Evolutionary conservation across 2,888 invertebrate genomes (phyloP).

Genomic region (Microctonus aethiopoides): DNA sequence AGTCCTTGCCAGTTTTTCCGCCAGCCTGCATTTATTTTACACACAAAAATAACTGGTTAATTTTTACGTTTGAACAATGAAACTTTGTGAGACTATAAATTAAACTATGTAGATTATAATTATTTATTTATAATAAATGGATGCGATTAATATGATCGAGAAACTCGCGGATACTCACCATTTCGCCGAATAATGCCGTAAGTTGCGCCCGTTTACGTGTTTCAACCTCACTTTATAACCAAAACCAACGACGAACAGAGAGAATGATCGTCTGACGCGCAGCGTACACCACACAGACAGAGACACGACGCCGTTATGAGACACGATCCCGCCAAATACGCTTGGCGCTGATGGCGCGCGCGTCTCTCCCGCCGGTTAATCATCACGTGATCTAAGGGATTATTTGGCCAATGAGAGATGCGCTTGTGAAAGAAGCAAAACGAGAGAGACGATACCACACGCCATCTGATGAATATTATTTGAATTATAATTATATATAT

Average conservation of each 20-base stretch:
- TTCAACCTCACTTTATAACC: conserved; percentile 35
- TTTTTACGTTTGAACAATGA: conserved; percentile 70
- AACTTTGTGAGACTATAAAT: conserved; percentile 71
- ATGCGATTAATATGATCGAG: conserved; percentile 58
- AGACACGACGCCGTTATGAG: conserved; percentile 47
- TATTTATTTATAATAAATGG: conserved; percentile 48
- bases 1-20: conserved; percentile 99
- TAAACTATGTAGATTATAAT: conserved; percentile 51
- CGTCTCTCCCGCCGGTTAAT: conserved; percentile 46
- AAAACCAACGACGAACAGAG: conserved; percentile 2
- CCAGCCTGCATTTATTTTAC: conserved; percentile 81
- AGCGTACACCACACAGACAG: conserved; percentile 49
- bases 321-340: conserved; percentile 63
- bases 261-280: conserved; percentile 31
- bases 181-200: conserved; percentile 44
- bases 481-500: no score
- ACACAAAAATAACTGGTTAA: conserved; percentile 67
- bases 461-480: not conserved
- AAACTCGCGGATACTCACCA: conserved; percentile 69
- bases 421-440: not conserved
- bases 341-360: conserved; percentile 55
- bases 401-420: conserved; percentile 55
- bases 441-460: not conserved
- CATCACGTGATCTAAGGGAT: conserved; percentile 63
- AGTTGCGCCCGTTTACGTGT: conserved; percentile 49